Evolutionary conservation across 2,113 vertebrate genomes (phyloP).

Genomic region (Tragelaphus imberbis): DNA sequence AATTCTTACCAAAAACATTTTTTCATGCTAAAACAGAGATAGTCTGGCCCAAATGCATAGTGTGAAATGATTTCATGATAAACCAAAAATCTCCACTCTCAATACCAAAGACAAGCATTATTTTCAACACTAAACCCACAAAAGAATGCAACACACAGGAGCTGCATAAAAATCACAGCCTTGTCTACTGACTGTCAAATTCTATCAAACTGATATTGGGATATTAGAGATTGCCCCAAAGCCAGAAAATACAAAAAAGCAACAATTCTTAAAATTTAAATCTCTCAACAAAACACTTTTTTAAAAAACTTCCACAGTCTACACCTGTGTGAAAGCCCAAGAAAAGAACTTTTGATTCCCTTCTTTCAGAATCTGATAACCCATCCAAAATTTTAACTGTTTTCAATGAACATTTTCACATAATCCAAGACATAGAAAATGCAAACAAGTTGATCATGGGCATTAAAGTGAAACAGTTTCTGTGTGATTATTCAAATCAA

Average conservation of each 20-base stretch:
- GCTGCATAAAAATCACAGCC: background rate
- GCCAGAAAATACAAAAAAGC: constrained; percentile 37
- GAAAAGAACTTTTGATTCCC: background rate
- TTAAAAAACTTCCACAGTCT: background rate
- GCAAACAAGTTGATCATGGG: background rate
- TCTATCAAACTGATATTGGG: constrained; percentile 36
- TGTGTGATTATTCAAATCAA: constrained; percentile 24
- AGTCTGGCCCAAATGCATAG: background rate
- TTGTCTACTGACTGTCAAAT: background rate
- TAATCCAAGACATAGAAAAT: background rate
- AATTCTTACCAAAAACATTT: background rate
- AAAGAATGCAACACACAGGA: background rate
- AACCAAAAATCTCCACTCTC: background rate
- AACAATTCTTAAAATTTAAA: background rate
- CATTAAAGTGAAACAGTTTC: background rate
- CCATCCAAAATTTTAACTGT: background rate
- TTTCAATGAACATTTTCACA: background rate
- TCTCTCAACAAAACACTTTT: background rate
- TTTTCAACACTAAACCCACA: background rate
- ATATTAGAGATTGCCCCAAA: constrained; percentile 39
- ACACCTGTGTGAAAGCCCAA: background rate
- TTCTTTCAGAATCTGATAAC: background rate
- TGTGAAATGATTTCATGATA: background rate
- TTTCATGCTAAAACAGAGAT: background rate
- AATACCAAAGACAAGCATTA: background rate